Base-by-base conservation (phyloP, 2,797 vertebrate species). In the Neomorphus geoffroyi region DNA sequence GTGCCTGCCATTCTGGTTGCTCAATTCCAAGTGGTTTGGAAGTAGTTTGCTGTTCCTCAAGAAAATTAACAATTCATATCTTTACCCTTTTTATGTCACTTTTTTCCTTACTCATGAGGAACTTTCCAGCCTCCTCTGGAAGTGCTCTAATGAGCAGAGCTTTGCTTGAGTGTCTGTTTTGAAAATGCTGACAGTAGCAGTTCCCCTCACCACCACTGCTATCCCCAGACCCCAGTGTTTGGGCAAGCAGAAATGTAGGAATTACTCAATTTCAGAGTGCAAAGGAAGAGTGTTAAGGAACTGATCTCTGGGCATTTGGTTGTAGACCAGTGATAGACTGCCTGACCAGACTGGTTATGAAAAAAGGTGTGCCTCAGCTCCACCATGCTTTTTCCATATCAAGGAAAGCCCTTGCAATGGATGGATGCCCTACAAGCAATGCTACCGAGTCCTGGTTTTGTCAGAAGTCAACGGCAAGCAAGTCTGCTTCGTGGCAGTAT, bases 381-480 rank as follows among this genome's bases (percentile, higher is more conserved):
- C 10, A 0, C 15, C 3, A 1, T 18, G 16, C 18, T 48, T 39
- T n/a, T 21, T 28, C 39, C 6, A 0, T 35, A 8, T 46, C 30
- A 7, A 56, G 72, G 48, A 48, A 89, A 10, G 35, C 32, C 45
- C 45, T 51, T 67, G 48, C 60, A 50, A 9, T 6, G 61, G 33
- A 4, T 54, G 58, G 33, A 4, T 54, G 58, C 11, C 18, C 43
- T 72, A 10, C 23, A 39, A 81, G 62, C 22, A 56, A 2, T 5
- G 24, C 30, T 64, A 3, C 53, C 54, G 35, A 1, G 0, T 56
- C 58, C 41, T 37, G 57, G 6, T 61, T 77, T 89, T 56, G 28
- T 48, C 12, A 2, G 48, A 27, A 28, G 65, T 13, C 35, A 9
- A 9, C 1, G 12, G 35, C 21, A 3, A 1, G 3, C 18, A 5